Evolutionary conservation across 1,140 invertebrate genomes (phyloP), one percentile per base, ranked within the genome.

Genomic region (Fopius arisanus): DNA sequence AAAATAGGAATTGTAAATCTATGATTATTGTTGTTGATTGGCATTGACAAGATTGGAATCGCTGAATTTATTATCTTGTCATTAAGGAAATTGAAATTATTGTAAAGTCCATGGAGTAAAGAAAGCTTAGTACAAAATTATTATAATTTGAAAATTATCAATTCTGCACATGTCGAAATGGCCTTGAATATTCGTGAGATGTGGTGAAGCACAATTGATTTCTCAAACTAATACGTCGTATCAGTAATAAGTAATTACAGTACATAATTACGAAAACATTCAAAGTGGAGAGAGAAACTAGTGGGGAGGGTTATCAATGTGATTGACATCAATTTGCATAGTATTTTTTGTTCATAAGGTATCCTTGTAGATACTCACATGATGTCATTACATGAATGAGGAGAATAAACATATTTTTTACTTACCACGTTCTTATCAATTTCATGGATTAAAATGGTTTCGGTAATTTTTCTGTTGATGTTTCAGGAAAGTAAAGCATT

Each of bases 361-460:
- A 59, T 59, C 54, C 23, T 6, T 6, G 54, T 59, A 59, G 54
- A 14, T 59, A 59, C 19, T 3, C 19, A 23, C 54, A 12, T 28
- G 23, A 59, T 59, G 54, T 59, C 54, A 59, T 59, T 1, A 59
- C 21, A 59, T 26, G 21, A 28, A 59, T 21, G 23, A 59, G 21
- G 23, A 59, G 23, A 59, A 59, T 59, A 59, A 59, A 59, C 54
- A 59, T 59, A 59, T 59, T 59, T 48, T 59, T 59, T 59, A 59
- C 54, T 59, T 59, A 59, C 54, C 23, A 59, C 19, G 10, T 14
- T 2, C 26, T 2, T 59, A 59, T 59, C 26, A 19, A 59, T 59
- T 59, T 59, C 5, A 26, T 59, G 7, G 19, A 3, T 59, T 59
- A 37, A 37, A 37, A 37, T 37, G n/a, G n/a, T n/a, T n/a, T n/a